A percentile compares a stretch with the other conserved stretches of the same genome.
phyloP scores from a whole-genome alignment of 1,140 invertebrate species.

The Tetragonula clypearis region DNA sequence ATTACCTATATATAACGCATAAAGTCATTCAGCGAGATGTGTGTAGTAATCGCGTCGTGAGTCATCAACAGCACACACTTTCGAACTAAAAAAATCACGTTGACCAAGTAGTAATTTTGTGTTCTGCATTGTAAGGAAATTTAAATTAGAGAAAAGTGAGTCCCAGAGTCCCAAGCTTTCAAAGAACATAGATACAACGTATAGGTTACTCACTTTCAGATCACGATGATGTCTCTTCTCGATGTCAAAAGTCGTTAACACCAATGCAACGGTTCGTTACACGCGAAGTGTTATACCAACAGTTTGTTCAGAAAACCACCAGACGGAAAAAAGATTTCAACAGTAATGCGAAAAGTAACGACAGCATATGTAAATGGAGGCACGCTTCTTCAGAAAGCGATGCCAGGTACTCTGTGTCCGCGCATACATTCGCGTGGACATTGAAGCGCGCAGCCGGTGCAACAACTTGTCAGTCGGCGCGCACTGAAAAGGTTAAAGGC shows the following conservation, averaged over 20 bases:
- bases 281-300: no score
- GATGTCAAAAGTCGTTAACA: no score
- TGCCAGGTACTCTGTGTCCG: background rate
- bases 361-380: background rate
- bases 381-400: background rate
- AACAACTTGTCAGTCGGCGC: slow-evolving; percentile 10
- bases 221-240: background rate
- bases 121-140: background rate
- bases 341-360: background rate
- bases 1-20: background rate
- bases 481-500: slow-evolving; percentile 13
- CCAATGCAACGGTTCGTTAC: no score
- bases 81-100: background rate
- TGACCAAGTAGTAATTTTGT: background rate
- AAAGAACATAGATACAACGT: no score
- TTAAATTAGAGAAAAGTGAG: background rate
- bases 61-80: background rate
- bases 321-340: background rate
- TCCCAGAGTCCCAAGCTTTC: no score
- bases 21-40: background rate
- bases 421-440: background rate
- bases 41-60: background rate
- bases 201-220: background rate
- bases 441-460: slow-evolving; percentile 4
- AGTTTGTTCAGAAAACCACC: background rate